These are phyloP conservation scores for Crematogaster levior DNA, from an alignment of 2,888 invertebrate genomes.

Conservation along the genomic window DNA sequence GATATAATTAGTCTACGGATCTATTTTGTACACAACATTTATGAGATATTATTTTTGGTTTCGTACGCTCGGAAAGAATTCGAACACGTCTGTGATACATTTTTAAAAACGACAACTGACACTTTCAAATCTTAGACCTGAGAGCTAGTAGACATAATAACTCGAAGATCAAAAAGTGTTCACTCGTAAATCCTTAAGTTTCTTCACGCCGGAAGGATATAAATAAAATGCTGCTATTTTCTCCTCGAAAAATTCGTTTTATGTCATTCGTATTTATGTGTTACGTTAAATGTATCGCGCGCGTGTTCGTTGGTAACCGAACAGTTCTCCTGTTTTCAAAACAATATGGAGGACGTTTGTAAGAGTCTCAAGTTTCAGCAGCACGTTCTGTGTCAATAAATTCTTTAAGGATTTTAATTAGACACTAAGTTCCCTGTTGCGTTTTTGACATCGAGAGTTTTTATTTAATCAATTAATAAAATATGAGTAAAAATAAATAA, in stretches of 20 bases:
- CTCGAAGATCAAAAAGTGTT: conserved; percentile 26
- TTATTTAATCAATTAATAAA: not conserved
- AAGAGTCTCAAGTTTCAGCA: conserved; percentile 17
- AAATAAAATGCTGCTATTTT: conserved; percentile 35
- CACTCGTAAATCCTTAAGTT: conserved; percentile 22
- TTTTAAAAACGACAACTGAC: conserved; percentile 14
- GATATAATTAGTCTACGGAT: no score
- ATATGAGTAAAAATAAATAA: not conserved
- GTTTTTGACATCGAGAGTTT: not conserved
- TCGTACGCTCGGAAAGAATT: not conserved
- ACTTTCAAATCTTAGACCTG: not conserved
- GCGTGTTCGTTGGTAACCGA: not conserved
- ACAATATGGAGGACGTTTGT: not conserved
- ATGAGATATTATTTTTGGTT: not conserved
- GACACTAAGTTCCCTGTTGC: not conserved
- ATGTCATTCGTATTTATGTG: not conserved
- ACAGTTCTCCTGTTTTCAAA: not conserved
- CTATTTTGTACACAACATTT: no score
- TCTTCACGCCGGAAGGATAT: conserved; percentile 21
- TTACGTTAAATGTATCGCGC: conserved; percentile 23
- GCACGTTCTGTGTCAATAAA: not conserved
- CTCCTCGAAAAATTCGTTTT: conserved; percentile 11
- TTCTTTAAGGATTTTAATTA: not conserved
- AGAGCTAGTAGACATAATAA: not conserved
- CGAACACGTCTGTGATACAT: conserved; percentile 9